Evolutionary conservation across 2,113 vertebrate species (phyloP), one percentile per base, ranked within the genome.

Genomic region (Sapayoa aenigma): DNA sequence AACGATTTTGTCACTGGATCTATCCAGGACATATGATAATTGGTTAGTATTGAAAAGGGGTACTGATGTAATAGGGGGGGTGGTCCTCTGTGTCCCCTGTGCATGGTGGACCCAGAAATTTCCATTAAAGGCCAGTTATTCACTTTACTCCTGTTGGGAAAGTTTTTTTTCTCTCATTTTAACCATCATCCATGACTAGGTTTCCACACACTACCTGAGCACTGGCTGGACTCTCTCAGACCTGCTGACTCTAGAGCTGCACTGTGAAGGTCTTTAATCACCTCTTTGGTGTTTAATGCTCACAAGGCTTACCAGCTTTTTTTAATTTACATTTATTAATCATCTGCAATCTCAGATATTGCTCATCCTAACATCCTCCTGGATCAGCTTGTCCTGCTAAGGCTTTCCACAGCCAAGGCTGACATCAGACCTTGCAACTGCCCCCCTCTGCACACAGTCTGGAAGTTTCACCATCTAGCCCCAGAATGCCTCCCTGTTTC

Each of bases 111-210:
- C n/a, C n/a, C n/a, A n/a, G n/a, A n/a, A n/a, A n/a, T n/a, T n/a
- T n/a, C n/a, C n/a, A n/a, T n/a, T n/a, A n/a, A n/a, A n/a, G n/a
- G n/a, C n/a, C n/a, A n/a, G n/a, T n/a, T n/a, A n/a, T n/a, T n/a
- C n/a, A n/a, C n/a, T n/a, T n/a, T n/a, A n/a, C n/a, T n/a, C n/a
- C n/a, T n/a, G n/a, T n/a, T n/a, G n/a, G n/a, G n/a, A n/a, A n/a
- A n/a, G n/a, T n/a, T n/a, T n/a, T n/a, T n/a, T n/a, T n/a, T n/a
- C n/a, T n/a, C n/a, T n/a, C n/a, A n/a, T n/a, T n/a, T n/a, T n/a
- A n/a, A n/a, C n/a, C n/a, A n/a, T n/a, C n/a, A n/a, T 71, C 75
- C 17, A 9, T 2, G 2, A 15, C 37, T 4, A 1, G 9, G 55
- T n/a, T 52, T 24, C 20, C 75, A 53, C 1, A 2, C 12, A 14